Conservation (phyloP, 2,888 invertebrate genomes). For the Dynastes grantii region DNA sequence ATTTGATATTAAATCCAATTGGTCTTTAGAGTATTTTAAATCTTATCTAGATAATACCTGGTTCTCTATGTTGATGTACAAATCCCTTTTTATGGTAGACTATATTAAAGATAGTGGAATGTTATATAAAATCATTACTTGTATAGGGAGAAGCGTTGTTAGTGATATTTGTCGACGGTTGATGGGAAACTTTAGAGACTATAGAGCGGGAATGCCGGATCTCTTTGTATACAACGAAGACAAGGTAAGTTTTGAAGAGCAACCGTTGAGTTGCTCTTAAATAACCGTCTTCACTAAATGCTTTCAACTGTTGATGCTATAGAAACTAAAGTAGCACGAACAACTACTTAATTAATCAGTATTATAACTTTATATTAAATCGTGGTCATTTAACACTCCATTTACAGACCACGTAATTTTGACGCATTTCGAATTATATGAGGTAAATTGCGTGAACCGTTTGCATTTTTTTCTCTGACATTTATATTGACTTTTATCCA, state of each 20-base stretch:
- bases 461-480: too few relatives aligned
- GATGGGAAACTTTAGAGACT: slow-evolving; percentile 75
- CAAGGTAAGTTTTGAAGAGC: slow-evolving; percentile 53
- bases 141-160: slow-evolving; percentile 73
- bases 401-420: too few relatives aligned
- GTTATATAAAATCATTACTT: slow-evolving; percentile 70
- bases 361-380: too few relatives aligned
- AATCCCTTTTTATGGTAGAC: slow-evolving; percentile 53
- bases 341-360: too few relatives aligned
- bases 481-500: too few relatives aligned
- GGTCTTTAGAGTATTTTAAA: slow-evolving; percentile 70
- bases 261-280: too few relatives aligned
- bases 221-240: slow-evolving; percentile 82
- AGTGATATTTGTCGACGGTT: slow-evolving; percentile 76
- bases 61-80: slow-evolving; percentile 68
- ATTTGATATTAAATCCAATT: slow-evolving; percentile 64
- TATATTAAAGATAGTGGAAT: slow-evolving; percentile 58
- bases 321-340: too few relatives aligned
- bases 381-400: too few relatives aligned
- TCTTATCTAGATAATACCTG: slow-evolving; percentile 72
- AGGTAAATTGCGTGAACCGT: too few relatives aligned
- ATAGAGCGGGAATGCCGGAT: slow-evolving; percentile 87
- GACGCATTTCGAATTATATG: too few relatives aligned
- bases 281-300: too few relatives aligned
- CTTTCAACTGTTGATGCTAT: too few relatives aligned